Evolutionary conservation across 2,888 invertebrate species (phyloP).

Genomic region (Drosophila formosana): DNA sequence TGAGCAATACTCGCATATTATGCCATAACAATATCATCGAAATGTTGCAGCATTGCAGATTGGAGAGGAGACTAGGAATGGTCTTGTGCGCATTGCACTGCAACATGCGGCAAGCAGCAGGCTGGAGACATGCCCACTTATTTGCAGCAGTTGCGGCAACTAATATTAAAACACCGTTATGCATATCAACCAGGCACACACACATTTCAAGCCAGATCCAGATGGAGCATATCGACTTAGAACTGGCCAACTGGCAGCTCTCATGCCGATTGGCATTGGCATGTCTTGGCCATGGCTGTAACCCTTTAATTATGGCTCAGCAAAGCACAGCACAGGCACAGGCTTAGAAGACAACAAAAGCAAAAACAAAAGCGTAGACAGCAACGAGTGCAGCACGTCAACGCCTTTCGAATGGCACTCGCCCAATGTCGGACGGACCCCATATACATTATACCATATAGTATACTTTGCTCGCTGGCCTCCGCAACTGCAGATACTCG

Average conservation of each 20-base stretch:
- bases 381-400: constrained; percentile 39
- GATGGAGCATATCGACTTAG: constrained; percentile 38
- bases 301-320: constrained; percentile 79
- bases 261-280: constrained; percentile 62
- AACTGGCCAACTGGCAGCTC: constrained; percentile 39
- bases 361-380: constrained; percentile 42
- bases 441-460: neutral
- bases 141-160: constrained; percentile 60
- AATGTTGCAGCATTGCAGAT: constrained; percentile 43
- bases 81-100: constrained; percentile 38
- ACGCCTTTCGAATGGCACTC: constrained; percentile 79
- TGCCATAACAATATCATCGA: constrained; percentile 73
- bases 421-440: constrained; percentile 38
- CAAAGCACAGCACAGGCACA: constrained; percentile 10
- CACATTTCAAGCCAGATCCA: constrained; percentile 57
- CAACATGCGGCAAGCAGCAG: constrained; percentile 8
- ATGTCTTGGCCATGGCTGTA: constrained; percentile 73
- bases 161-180: constrained; percentile 81
- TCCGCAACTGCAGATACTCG: neutral
- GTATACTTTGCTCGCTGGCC: constrained; percentile 10
- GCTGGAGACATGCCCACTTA: constrained; percentile 68
- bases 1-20: constrained; percentile 44
- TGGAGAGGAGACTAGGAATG: constrained; percentile 36
- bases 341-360: constrained; percentile 31
- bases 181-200: constrained; percentile 69